These are phyloP conservation scores for Megaceryle torquata DNA, from an alignment of 2,113 vertebrate genomes.

Conservation along the genomic window DNA sequence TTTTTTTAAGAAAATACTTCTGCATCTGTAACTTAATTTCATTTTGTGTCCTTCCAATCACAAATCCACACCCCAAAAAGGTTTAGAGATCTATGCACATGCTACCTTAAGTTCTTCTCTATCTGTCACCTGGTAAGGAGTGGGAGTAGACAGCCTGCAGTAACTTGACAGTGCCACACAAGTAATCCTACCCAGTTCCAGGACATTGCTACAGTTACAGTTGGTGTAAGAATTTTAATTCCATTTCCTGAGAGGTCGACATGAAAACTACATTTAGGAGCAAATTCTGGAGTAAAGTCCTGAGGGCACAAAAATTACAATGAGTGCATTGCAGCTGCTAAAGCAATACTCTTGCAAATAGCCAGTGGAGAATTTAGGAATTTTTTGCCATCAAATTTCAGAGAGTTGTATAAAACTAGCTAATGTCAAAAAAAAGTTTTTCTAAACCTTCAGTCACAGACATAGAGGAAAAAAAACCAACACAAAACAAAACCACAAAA, in stretches of 20 bases:
- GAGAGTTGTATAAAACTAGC: neutral
- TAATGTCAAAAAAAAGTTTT: neutral
- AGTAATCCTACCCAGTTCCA: neutral
- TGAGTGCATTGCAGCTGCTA: neutral
- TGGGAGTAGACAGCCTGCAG: neutral
- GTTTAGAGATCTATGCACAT: neutral
- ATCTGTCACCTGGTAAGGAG: neutral
- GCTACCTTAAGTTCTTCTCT: neutral
- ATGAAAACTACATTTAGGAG: neutral
- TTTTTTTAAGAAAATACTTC: neutral
- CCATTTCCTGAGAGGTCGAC: neutral
- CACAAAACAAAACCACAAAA: neutral
- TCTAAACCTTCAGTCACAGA: neutral
- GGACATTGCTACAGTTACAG: neutral
- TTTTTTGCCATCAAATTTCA: neutral
- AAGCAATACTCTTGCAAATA: neutral
- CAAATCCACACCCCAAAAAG: neutral
- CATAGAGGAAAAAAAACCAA: rapidly evolving
- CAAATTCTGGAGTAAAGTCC: neutral
- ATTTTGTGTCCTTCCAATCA: neutral
- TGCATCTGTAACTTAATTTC: neutral
- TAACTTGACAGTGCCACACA: neutral
- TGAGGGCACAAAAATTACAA: neutral
- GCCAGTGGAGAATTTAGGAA: rapidly evolving
- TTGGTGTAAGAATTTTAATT: neutral